Base-by-base conservation (phyloP, 2,888 invertebrate genomes). In the Ornithoptera alexandrae region DNA sequence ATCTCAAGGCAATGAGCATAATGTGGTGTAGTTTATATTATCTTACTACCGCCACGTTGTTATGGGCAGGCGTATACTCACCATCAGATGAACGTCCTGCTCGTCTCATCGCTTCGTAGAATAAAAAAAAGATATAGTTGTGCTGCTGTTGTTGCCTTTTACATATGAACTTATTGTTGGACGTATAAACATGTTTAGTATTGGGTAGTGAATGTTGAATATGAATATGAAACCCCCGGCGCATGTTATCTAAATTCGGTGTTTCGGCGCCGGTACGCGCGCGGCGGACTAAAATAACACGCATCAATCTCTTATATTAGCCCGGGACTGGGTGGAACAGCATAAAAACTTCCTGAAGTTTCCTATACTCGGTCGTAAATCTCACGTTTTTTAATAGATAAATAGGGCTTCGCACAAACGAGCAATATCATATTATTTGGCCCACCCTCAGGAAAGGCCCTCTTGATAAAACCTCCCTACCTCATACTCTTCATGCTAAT, bases 351-450 rank as follows among this genome's bases (percentile, higher is more conserved):
- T 88, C 86, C 87, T 79, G 79, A 89, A 90, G 84, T 88, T 90
- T 90, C 85, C 89, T 90, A 90, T 89, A 89, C 86, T 84, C 78
- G 82, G 73, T 76, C 84, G 81, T 92, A 92, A 90, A 92, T 92
- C 89, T 89, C 79, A 76, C 88, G 89, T 90, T 92, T 92, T 91
- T 92, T 92, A 92, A 92, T 92, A 92, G 92, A 92, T 92, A 92
- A 92, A 92, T 92, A 92, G 92, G 89, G 85, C 89, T 89, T 89
- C 87, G 89, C 91, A 88, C 90, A 92, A 92, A 92, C 92, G 92
- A 92, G 92, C 91, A 92, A 92, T 92, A 92, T 92, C 90, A 84
- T 91, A 92, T 92, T 92, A 92, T 92, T 91, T 89, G 91, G 90
- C 83, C 88, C 92, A 89, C 92, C 90, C 91, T 88, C 89, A 90